phyloP scores from a whole-genome alignment of 2,797 vertebrate species.

The Phataginus tricuspis region DNA sequence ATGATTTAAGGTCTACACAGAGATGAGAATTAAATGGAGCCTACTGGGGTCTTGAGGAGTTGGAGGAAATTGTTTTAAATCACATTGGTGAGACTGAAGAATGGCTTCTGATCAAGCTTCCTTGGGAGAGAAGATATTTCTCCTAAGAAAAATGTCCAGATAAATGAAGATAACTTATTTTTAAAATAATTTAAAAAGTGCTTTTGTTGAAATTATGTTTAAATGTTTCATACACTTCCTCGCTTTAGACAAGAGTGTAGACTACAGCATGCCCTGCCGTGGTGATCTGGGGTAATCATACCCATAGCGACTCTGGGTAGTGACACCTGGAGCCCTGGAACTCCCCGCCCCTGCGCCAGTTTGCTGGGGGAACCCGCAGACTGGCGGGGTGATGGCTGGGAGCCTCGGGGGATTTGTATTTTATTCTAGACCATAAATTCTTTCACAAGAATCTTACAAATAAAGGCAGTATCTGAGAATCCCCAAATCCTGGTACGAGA shows the following conservation, averaged over 20 bases:
- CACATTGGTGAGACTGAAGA: neutral
- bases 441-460: conserved; percentile 26
- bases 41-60: neutral
- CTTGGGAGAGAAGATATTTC: neutral
- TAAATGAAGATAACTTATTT: neutral
- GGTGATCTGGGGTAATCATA: neutral
- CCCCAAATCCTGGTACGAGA: neutral
- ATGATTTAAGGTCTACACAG: conserved; percentile 77
- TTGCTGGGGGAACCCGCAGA: neutral
- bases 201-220: neutral
- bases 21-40: neutral
- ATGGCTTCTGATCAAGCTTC: neutral
- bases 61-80: neutral
- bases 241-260: neutral
- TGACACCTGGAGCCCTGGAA: neutral
- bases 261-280: neutral
- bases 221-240: neutral
- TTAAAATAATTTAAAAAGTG: neutral
- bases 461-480: neutral
- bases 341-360: neutral
- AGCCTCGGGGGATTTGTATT: neutral
- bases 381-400: neutral
- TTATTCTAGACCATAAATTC: conserved; percentile 13
- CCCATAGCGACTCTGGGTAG: no score
- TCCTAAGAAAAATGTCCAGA: conserved; percentile 4